Evolutionary conservation across 2,113 vertebrate species (phyloP).

Genomic region (Limnothrissa miodon): DNA sequence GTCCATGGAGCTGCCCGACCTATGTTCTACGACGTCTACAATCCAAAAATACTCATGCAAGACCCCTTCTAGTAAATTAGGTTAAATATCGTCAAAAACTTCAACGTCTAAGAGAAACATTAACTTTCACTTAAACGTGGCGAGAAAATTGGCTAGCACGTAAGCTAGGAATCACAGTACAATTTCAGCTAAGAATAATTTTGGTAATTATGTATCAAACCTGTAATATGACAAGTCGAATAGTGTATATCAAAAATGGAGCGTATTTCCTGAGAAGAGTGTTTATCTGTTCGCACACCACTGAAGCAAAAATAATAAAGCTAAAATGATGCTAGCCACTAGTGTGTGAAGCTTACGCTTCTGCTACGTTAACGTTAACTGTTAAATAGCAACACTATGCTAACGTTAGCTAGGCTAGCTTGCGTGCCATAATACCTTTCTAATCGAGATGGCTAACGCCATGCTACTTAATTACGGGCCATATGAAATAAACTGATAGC

Average conservation of each 20-base stretch:
- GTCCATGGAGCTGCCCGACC: constrained; percentile 54
- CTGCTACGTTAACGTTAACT: neutral
- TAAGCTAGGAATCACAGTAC: neutral
- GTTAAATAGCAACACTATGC: constrained; percentile 16
- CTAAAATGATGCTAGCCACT: neutral
- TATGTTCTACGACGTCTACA: neutral
- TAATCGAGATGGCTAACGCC: neutral
- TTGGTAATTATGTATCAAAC: neutral
- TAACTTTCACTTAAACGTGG: neutral
- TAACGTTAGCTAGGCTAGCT: constrained; percentile 8
- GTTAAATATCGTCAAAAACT: neutral
- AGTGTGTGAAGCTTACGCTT: neutral
- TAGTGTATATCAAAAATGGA: neutral
- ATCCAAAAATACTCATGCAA: neutral
- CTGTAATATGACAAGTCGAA: neutral
- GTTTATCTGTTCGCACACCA: neutral
- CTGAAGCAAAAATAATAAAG: neutral
- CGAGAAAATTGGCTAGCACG: neutral
- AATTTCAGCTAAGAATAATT: neutral
- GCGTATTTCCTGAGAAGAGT: neutral
- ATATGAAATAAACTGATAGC: neutral
- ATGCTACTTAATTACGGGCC: neutral
- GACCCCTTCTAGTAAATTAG: neutral
- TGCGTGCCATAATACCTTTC: neutral
- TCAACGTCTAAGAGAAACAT: neutral